Percentiles rank a stretch among this genome's conserved stretches.
phyloP scores from a whole-genome alignment of 2,797 vertebrate genomes.

The Epinephelus awoara region DNA sequence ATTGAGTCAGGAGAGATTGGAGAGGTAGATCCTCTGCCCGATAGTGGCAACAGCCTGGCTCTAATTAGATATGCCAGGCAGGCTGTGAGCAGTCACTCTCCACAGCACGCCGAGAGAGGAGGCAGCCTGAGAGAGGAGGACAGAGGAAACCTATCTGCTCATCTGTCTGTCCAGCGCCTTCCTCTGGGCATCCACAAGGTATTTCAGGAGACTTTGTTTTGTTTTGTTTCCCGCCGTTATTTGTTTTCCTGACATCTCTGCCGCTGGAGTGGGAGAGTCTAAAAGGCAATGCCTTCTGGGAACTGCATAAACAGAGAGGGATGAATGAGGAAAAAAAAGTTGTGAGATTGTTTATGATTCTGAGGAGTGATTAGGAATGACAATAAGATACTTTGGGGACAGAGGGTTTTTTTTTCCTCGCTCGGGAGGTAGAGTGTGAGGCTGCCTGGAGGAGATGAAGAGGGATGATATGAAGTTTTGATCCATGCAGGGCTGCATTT shows the following conservation, averaged over 20 bases:
- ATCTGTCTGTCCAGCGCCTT: slow-evolving; percentile 97
- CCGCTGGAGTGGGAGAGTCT: slow-evolving; percentile 75
- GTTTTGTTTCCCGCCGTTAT: slow-evolving; percentile 89
- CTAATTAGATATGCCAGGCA: slow-evolving; percentile 99
- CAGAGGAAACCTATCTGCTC: slow-evolving; percentile 96
- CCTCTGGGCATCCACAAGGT: slow-evolving; percentile 99
- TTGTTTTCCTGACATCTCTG: slow-evolving; percentile 85
- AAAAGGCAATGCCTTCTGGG: slow-evolving; percentile 96
- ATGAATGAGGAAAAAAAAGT: slow-evolving; percentile 82
- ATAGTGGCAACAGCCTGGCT: slow-evolving; percentile 99
- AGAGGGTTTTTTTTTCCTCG: slow-evolving; percentile 24
- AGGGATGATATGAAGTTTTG: slow-evolving; percentile 61
- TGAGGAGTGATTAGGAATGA: slow-evolving; percentile 81
- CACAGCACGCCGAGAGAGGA: slow-evolving; percentile 97
- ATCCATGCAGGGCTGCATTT: slow-evolving; percentile 43
- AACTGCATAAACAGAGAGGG: slow-evolving; percentile 81
- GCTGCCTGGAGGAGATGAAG: slow-evolving; percentile 52
- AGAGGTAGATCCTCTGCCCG: slow-evolving; percentile 99
- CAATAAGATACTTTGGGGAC: slow-evolving; percentile 81
- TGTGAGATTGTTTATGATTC: slow-evolving; percentile 83
- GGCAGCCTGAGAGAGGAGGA: slow-evolving; percentile 97
- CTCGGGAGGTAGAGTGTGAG: slow-evolving; percentile 52
- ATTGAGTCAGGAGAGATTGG: slow-evolving; percentile 99
- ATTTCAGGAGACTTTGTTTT: slow-evolving; percentile 92
- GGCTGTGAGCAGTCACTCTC: slow-evolving; percentile 99